Evolutionary conservation across 2,888 invertebrate genomes (phyloP), one percentile per base, ranked within the genome.

Genomic region (Coelopa pilipes): DNA sequence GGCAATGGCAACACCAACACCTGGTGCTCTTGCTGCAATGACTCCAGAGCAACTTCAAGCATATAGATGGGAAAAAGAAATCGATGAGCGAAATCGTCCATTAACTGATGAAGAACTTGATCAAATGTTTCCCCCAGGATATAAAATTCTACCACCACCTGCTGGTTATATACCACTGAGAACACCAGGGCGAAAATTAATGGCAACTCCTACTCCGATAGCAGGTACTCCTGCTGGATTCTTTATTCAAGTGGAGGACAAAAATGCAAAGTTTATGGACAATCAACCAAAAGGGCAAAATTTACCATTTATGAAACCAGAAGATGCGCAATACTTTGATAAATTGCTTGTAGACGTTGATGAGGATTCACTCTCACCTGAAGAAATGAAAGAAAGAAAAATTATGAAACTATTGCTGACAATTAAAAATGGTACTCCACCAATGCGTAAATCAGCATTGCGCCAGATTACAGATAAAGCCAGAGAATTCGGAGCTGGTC

Each of bases 241-340:
- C 90, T 96, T 96, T 89, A 97, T 98, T 87, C 97, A 97, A 88
- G 92, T 93, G 83, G 96, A 96, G 88, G 96, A 96, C 85, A 93
- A 93, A 86, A 92, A 92, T 69, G 96, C 96, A 83, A 94, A 94
- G 87, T 89, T 91, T 78, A 93, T 97, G 82, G 99, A 99, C 87
- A 96, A 96, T 85, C 99, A 99, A 89, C 99, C 99, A 1, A 98
- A 98, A 88, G 95, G 94, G 0, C 90, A 91, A 82, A 99, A 99
- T 89, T 90, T 99, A 81, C 99, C 99, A 17, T 97, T 99, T 86
- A 95, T 99, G 93, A 99, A 99, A 88, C 99, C 99, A 0, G 99
- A 99, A 88, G 98, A 98, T 89, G 98, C 99, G 63, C 99, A 99
- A 89, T 99, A 99, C 89, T 99, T 99, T 88, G 99, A 99, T 88